phyloP scores from a whole-genome alignment of 2,113 vertebrate species.

The Chloebia gouldiae region DNA sequence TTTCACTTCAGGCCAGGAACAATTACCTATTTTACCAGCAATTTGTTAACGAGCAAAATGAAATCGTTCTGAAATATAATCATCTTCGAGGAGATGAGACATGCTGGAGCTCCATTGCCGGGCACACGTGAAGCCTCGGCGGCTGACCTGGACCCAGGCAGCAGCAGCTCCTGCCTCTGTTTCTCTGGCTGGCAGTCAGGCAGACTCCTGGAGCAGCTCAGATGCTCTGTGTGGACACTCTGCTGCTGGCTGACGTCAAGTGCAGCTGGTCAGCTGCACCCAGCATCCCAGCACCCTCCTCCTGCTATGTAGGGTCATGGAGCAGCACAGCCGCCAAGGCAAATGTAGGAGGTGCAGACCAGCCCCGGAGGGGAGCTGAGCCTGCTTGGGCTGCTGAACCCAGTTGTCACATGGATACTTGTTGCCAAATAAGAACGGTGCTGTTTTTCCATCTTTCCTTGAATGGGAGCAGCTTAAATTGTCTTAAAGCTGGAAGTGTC shows the following conservation, averaged over 20 bases:
- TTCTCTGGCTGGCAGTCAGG: fast-evolving
- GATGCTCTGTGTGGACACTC: background rate
- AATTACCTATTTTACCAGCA: background rate
- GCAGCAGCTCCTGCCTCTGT: background rate
- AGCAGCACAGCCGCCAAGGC: background rate
- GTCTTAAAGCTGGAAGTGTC: background rate
- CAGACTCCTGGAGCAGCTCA: fast-evolving
- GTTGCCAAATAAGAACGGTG: background rate
- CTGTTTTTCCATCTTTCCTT: conserved; percentile 26
- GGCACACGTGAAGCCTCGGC: fast-evolving
- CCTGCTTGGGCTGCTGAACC: background rate
- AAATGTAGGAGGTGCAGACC: background rate
- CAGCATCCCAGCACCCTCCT: background rate
- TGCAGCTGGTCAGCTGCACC: background rate
- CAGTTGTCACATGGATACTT: background rate
- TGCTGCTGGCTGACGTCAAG: background rate
- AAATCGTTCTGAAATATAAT: background rate
- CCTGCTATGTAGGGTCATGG: conserved; percentile 33
- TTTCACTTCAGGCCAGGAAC: background rate
- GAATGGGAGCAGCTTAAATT: background rate
- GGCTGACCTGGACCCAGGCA: fast-evolving
- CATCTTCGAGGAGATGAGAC: background rate
- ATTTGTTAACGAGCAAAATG: background rate
- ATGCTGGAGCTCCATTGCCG: fast-evolving
- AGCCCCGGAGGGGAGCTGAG: background rate